A percentile compares a stretch with the other conserved stretches of the same genome.
These are phyloP conservation scores for Drosophila cognata DNA, from an alignment of 2,888 invertebrate species.

Conservation along the genomic window DNA sequence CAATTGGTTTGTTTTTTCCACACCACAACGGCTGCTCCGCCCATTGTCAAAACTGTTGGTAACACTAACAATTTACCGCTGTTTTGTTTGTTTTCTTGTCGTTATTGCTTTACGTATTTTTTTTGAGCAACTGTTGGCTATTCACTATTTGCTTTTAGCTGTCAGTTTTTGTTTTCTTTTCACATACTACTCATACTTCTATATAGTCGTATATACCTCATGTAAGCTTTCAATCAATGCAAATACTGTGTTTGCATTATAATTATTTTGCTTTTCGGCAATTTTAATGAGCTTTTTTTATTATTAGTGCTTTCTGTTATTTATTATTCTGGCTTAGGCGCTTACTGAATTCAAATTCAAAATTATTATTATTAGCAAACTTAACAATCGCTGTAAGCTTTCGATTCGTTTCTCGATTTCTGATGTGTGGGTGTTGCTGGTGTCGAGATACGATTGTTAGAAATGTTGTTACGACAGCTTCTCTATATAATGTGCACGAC, in stretches of 20 bases:
- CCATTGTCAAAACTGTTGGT: slow-evolving; percentile 30
- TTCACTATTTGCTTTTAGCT: slow-evolving; percentile 27
- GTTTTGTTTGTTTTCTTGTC: slow-evolving; percentile 11
- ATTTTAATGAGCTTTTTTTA: slow-evolving; percentile 57
- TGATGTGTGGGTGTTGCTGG: neutral
- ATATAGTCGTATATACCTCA: neutral
- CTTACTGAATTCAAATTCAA: slow-evolving; percentile 67
- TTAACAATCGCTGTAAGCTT: slow-evolving; percentile 4
- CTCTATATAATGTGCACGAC: neutral
- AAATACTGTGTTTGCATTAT: slow-evolving; percentile 35
- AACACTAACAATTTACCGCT: slow-evolving; percentile 41
- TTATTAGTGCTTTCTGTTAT: slow-evolving; percentile 37
- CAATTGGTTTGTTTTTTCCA: slow-evolving; percentile 41
- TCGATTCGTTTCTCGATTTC: slow-evolving; percentile 8
- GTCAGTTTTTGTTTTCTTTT: slow-evolving; percentile 16
- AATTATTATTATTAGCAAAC: slow-evolving; percentile 47
- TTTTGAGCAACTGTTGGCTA: slow-evolving; percentile 31
- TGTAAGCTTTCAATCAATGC: slow-evolving; percentile 50
- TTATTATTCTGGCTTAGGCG: slow-evolving; percentile 59
- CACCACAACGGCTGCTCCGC: neutral
- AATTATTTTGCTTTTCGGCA: slow-evolving; percentile 34
- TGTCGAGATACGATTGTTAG: neutral
- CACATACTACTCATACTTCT: slow-evolving; percentile 10
- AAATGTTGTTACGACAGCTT: slow-evolving; percentile 3
- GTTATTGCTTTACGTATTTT: slow-evolving; percentile 1